Evolutionary conservation across 2,113 vertebrate genomes (phyloP).

Genomic region (Psilopogon haemacephalus): DNA sequence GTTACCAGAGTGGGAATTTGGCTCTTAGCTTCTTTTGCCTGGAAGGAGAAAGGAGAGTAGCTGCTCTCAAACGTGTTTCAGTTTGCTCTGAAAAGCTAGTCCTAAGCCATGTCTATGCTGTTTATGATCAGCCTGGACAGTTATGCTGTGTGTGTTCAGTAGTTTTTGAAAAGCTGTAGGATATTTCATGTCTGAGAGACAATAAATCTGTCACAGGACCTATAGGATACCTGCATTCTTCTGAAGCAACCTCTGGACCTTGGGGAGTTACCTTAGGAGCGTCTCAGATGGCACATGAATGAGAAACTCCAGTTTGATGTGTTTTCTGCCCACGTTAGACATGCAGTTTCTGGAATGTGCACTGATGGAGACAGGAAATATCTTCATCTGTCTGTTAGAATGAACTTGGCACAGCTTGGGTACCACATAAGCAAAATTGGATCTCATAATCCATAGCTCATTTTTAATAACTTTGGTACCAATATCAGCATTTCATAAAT

Average conservation of each 20-base stretch:
- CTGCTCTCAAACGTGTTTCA: background rate
- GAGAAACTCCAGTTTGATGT: background rate
- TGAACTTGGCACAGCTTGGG: background rate
- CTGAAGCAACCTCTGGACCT: background rate
- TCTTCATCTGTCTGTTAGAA: background rate
- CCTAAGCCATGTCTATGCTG: background rate
- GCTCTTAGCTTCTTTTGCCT: background rate
- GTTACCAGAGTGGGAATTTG: background rate
- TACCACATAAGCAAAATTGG: background rate
- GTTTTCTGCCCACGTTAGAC: background rate
- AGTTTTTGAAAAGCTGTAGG: background rate
- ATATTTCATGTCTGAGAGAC: fast-evolving
- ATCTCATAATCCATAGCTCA: constrained; percentile 23
- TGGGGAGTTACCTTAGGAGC: background rate
- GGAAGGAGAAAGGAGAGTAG: background rate
- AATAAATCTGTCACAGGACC: background rate
- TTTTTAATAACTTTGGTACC: constrained; percentile 40
- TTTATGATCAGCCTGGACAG: background rate
- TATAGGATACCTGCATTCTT: background rate
- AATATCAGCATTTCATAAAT: constrained; percentile 5
- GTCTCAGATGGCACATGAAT: fast-evolving
- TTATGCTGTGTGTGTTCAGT: fast-evolving
- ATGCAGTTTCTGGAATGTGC: background rate
- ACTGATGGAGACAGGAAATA: background rate
- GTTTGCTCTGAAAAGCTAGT: background rate